Conservation (phyloP, 2,888 invertebrate species). For the Synanthedon vespiformis region DNA sequence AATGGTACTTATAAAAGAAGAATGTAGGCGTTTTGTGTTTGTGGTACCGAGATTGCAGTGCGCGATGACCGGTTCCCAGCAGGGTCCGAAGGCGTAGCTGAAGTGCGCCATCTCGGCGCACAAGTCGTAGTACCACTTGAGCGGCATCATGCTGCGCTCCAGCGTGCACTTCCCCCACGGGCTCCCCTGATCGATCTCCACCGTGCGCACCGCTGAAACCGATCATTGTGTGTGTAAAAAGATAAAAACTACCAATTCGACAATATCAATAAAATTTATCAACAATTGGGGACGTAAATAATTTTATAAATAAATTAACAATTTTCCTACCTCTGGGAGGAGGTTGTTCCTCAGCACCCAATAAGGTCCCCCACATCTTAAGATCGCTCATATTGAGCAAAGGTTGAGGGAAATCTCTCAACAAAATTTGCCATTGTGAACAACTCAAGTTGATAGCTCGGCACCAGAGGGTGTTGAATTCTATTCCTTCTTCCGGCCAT, state of each 20-base stretch:
- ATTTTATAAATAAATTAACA: not conserved
- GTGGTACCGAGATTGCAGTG: slow-evolving; percentile 82
- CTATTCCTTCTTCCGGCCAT: slow-evolving; percentile 90
- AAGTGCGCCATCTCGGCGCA: slow-evolving; percentile 92
- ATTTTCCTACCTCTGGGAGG: slow-evolving; percentile 69
- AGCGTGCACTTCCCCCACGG: slow-evolving; percentile 88
- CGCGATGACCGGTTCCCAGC: slow-evolving; percentile 98
- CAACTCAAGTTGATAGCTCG: slow-evolving; percentile 86
- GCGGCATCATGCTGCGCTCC: slow-evolving; percentile 91
- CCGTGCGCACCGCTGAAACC: slow-evolving; percentile 76
- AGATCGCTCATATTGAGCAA: slow-evolving; percentile 86
- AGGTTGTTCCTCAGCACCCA: slow-evolving; percentile 89
- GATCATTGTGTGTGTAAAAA: not conserved
- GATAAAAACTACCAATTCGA: too few relatives aligned
- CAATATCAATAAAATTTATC: too few relatives aligned
- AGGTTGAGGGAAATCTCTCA: slow-evolving; percentile 96
- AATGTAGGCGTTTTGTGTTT: slow-evolving; percentile 11
- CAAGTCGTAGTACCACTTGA: slow-evolving; percentile 98
- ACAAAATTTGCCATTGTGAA: slow-evolving; percentile 86
- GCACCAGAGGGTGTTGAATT: slow-evolving; percentile 94
- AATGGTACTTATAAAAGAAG: not conserved
- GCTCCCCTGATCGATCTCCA: slow-evolving; percentile 82
- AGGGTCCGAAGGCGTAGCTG: slow-evolving; percentile 96
- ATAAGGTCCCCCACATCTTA: slow-evolving; percentile 89
- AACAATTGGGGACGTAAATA: not conserved